phyloP scores from a whole-genome alignment of 2,797 vertebrate genomes.

The Columba guinea region DNA sequence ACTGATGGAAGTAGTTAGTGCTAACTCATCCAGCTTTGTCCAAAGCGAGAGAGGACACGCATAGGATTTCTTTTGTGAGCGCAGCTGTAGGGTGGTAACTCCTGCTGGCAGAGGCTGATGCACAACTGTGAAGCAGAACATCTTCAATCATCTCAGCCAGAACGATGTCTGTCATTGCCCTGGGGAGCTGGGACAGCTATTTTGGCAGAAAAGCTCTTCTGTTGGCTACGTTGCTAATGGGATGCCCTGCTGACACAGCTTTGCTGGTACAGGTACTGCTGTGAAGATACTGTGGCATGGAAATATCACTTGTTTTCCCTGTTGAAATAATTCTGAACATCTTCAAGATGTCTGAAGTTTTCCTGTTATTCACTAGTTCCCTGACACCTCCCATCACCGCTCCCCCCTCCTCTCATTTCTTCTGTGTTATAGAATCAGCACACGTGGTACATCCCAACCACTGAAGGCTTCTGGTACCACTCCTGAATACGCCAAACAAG shows the following conservation, averaged over 20 bases:
- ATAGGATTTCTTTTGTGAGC: background rate
- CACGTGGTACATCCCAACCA: rapidly evolving
- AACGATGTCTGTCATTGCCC: background rate
- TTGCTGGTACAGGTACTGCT: background rate
- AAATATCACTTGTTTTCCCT: background rate
- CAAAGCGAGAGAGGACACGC: background rate
- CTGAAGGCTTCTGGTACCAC: background rate
- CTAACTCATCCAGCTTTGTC: background rate
- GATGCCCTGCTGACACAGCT: background rate
- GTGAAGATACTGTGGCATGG: background rate
- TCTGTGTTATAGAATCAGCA: background rate
- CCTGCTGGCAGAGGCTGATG: background rate
- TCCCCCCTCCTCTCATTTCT: background rate
- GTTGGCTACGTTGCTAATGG: background rate
- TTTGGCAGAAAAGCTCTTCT: background rate
- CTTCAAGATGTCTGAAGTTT: background rate
- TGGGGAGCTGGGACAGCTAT: background rate
- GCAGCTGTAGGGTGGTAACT: background rate
- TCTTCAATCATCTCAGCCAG: background rate
- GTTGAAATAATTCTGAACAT: background rate
- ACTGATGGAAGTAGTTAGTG: background rate
- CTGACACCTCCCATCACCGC: background rate
- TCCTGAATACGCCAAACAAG: background rate
- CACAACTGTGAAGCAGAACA: background rate
- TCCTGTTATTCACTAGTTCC: background rate